A percentile compares a stretch with the other conserved stretches of the same genome.
Evolutionary conservation across 2,888 invertebrate species (phyloP).

Genomic region (Boloria selene): DNA sequence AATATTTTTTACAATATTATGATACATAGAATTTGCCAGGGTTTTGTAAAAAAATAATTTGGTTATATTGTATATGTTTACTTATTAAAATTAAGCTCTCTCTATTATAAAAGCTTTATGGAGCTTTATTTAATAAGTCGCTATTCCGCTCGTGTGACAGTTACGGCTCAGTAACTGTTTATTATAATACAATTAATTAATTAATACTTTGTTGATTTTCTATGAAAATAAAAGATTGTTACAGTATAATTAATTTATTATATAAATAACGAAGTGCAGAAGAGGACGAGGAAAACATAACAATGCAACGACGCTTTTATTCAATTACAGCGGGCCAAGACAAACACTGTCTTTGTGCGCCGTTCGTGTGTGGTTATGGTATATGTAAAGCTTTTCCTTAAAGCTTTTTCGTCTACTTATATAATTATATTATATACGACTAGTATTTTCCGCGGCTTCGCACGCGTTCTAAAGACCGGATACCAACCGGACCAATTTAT

Average conservation of each 20-base stretch:
- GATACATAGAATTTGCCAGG: no score
- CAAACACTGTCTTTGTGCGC: constrained; percentile 19
- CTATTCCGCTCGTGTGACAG: no score
- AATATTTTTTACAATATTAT: background rate
- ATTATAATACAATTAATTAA: no score
- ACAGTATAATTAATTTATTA: constrained; percentile 21
- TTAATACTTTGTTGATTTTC: background rate
- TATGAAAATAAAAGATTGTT: constrained; percentile 1
- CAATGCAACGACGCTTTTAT: constrained; percentile 17
- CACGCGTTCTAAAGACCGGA: no score
- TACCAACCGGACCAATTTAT: no score
- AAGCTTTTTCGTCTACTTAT: constrained; percentile 2
- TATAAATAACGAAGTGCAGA: constrained; percentile 37
- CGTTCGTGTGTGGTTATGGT: constrained; percentile 10
- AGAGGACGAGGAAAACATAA: constrained; percentile 5
- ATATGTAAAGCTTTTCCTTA: background rate
- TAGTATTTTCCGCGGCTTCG: background rate
- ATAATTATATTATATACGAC: background rate
- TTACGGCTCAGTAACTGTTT: no score
- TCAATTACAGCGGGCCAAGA: constrained; percentile 17
- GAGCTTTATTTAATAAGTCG: no score
- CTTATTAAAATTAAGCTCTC: no score
- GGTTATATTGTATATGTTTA: no score
- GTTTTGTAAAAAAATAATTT: no score
- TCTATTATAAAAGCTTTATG: no score